Percentiles rank a stretch among this genome's conserved stretches.
Conservation (phyloP, 2,888 invertebrate genomes). For the Salticus scenicus region DNA sequence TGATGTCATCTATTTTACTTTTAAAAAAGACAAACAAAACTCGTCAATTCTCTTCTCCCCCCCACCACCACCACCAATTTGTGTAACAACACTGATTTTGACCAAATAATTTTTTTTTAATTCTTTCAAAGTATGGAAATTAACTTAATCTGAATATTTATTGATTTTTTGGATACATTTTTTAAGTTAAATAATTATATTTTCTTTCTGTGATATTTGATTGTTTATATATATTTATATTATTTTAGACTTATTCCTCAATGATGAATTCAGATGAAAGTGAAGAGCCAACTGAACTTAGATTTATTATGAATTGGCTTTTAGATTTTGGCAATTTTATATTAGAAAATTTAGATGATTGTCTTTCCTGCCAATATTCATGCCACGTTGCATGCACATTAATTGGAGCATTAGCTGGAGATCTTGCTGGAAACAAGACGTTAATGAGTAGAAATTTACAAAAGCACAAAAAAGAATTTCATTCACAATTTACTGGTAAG, state of each 20-base stretch:
- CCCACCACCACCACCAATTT: too few species aligned
- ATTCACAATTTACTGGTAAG: constrained; percentile 23
- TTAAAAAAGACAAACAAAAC: too few species aligned
- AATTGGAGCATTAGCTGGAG: constrained; percentile 50
- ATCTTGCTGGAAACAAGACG: constrained; percentile 5
- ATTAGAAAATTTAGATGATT: constrained; percentile 34
- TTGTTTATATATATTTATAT: too few species aligned
- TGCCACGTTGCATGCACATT: constrained; percentile 34
- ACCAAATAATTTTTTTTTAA: too few species aligned
- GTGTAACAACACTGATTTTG: too few species aligned
- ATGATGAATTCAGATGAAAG: constrained; percentile 14
- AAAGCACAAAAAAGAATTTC: constrained; percentile 44
- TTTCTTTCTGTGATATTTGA: too few species aligned
- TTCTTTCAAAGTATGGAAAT: too few species aligned
- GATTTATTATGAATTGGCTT: constrained; percentile 34
- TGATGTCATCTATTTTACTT: too few species aligned
- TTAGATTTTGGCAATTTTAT: constrained; percentile 39
- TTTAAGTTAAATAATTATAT: too few species aligned
- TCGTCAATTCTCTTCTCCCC: too few species aligned
- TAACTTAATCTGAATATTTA: too few species aligned
- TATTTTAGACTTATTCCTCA: constrained; percentile 23
- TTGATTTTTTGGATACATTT: too few species aligned
- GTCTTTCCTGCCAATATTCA: constrained; percentile 31
- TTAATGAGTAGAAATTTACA: constrained; percentile 44
- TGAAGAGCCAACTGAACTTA: constrained; percentile 7